Evolutionary conservation across 1,140 invertebrate genomes (phyloP), one percentile per base, ranked within the genome.

Genomic region (Parapsyche elsis): DNA sequence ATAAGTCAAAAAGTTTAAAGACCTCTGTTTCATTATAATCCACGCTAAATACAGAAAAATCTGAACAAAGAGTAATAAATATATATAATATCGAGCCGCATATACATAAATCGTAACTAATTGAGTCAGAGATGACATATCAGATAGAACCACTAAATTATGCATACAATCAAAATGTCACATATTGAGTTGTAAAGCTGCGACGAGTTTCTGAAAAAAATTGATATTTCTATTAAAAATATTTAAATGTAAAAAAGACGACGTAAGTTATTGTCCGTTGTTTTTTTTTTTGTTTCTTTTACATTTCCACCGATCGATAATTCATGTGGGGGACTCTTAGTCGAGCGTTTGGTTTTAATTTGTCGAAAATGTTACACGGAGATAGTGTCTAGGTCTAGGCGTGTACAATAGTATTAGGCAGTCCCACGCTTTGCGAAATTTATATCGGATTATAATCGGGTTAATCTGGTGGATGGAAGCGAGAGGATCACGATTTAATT

Each of bases 401-500:
- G n/a, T 38, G 30, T 38, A 38, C 30, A 7, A 38, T 38, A 7
- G 30, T 38, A n/a, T n/a, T n/a, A 38, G 30, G 10, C 1, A 30
- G 19, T 77, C 75, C 75, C 75, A 77, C 75, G 75, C 46, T 77
- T 26, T 12, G 75, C 59, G 4, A 26, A 71, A 71, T 71, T 71
- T 71, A 71, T 71, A 75, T 75, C 73, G 73, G 45, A 30, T 49
- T 75, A 44, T 53, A 75, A 53, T 49, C 73, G 24, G 45, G 44
- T 75, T 49, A 75, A 75, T 71, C 70, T 71, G 19, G 71, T 53
- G 19, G 71, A 12, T 44, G 45, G 38, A 16, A 46, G 45, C 71
- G n/a, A 23, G 71, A 19, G 16, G 75, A 77, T 77, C 75, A 77
- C 75, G 75, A 57, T 77, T 77, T 77, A 77, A 77, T 64, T 77